Conservation (phyloP, 37 sponge, comb jelly and placozoan genomes). For the Agelas oroides region DNA sequence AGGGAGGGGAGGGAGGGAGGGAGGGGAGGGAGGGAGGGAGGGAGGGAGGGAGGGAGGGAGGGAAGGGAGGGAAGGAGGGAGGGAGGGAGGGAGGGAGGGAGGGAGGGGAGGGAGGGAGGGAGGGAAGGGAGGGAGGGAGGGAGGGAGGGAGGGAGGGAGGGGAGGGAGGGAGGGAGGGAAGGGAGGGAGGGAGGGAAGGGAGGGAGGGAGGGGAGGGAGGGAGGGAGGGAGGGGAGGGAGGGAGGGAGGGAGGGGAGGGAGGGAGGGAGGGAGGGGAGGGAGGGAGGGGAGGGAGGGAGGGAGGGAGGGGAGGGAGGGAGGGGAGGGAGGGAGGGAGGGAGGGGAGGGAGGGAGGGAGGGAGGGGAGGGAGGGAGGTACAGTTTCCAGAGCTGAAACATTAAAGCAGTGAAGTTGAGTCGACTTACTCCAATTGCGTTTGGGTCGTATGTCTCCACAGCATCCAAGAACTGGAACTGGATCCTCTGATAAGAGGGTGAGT, state of each 20-base stretch:
- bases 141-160: constrained; percentile 33
- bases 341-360: constrained; percentile 9
- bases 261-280: constrained; percentile 18
- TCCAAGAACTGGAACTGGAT: constrained; percentile 80
- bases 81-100: constrained; percentile 74
- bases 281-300: not conserved
- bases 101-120: constrained; percentile 51
- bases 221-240: constrained; percentile 92
- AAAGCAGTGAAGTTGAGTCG: not conserved
- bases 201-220: not conserved
- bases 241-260: constrained; percentile 86
- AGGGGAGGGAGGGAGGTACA: not conserved
- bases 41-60: not conserved
- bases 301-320: no score
- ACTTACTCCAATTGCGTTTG: constrained; percentile 82
- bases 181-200: not conserved
- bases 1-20: constrained; percentile 95
- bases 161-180: constrained; percentile 77
- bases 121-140: not conserved
- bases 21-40: constrained; percentile 73
- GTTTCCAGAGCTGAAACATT: no score
- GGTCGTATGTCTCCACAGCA: constrained; percentile 88
- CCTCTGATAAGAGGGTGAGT: constrained; percentile 81
- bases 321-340: constrained; percentile 81
- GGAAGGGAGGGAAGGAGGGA: not conserved